A percentile compares a stretch with the other conserved stretches of the same genome.
These are phyloP conservation scores for Myotis vivesi DNA, from an alignment of 2,797 vertebrate species.

Conservation along the genomic window DNA sequence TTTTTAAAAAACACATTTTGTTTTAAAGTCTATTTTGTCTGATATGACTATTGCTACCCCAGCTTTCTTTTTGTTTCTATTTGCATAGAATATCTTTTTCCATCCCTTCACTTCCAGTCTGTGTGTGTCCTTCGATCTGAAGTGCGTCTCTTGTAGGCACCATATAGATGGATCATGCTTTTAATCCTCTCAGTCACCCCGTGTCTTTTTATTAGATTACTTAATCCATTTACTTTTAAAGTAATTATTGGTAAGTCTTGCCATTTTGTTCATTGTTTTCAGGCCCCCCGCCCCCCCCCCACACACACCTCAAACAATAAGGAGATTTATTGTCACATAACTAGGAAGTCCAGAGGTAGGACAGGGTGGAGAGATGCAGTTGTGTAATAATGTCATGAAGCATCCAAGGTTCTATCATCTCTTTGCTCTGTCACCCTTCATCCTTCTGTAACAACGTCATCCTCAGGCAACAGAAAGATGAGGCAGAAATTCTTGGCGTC, in stretches of 20 bases:
- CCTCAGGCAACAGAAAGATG: neutral
- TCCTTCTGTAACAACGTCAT: neutral
- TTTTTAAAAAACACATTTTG: neutral
- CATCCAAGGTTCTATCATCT: neutral
- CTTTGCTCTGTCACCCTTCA: neutral
- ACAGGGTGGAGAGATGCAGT: neutral
- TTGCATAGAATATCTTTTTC: neutral
- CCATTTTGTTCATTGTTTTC: neutral
- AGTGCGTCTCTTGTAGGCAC: neutral
- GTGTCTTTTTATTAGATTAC: neutral
- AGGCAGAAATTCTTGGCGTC: neutral
- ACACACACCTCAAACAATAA: neutral
- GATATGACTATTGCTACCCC: neutral
- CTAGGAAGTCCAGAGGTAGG: conserved; percentile 44
- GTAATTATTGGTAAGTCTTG: neutral
- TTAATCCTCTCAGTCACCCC: neutral
- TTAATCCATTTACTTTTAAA: neutral
- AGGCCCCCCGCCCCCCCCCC: too few species aligned
- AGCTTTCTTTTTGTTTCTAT: neutral
- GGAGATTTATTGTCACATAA: conserved; percentile 20
- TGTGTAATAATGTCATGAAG: neutral
- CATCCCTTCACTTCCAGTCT: neutral
- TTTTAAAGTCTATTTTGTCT: neutral
- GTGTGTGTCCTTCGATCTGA: neutral
- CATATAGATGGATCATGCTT: neutral